Evolutionary conservation across 2,888 invertebrate genomes (phyloP), one percentile per base, ranked within the genome.

Genomic region (Thera britannica): DNA sequence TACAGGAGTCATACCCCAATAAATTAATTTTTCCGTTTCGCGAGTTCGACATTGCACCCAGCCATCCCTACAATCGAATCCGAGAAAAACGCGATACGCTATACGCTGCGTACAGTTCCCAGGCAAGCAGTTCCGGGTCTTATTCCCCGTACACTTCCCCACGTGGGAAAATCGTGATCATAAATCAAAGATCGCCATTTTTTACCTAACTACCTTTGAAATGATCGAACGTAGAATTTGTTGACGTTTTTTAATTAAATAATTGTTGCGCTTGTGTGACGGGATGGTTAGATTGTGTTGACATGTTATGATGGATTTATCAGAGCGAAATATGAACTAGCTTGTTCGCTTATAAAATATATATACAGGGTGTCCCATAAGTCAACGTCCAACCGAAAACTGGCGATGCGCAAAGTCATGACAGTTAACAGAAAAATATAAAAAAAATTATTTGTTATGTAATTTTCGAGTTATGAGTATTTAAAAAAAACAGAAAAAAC

Each of bases 81-180:
- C 75, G 73, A 87, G 83, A 88, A 88, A 89, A 88, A 86, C 83
- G 49, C 71, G 70, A 69, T 66, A 74, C 72, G 74, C 66, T 65
- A 62, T 65, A 70, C 82, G 71, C 76, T 78, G 78, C 78, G 81
- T 79, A 82, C 83, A 83, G 85, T 91, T 90, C 92, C 90, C 90
- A 90, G 82, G 82, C 78, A 72, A 60, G 68, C 64, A 71, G 90
- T 92, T 93, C 92, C 93, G 90, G 90, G 93, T 91, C 87, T 75
- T 81, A 78, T 93, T 93, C 93, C 85, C 72, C 81, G 90, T 90
- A 90, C 61, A 38, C 59, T 34, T 55, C 58, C 58, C 87, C 90
- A 91, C 91, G 93, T 93, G 93, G 90, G 93, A 93, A 92, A 83
- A 87, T 82, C 84, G 81, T 80, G 84, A 83, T 85, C 82, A 89